A percentile compares a stretch with the other conserved stretches of the same genome.
phyloP scores from a whole-genome alignment of 2,888 invertebrate genomes.

The Lymantria dispar region DNA sequence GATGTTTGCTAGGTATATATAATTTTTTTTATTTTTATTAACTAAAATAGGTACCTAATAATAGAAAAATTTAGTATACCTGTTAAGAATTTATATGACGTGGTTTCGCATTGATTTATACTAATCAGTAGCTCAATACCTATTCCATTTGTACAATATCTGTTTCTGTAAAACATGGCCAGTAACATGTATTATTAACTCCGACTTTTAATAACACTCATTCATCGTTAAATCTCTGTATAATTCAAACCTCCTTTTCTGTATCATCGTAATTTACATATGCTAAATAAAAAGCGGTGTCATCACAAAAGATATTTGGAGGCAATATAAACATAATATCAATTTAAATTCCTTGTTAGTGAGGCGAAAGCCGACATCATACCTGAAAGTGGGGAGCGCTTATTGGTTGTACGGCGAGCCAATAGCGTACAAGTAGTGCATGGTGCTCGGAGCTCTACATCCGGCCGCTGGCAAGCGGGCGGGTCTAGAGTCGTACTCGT shows the following conservation, averaged over 20 bases:
- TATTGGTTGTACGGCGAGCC: slow-evolving; percentile 58
- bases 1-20: no score
- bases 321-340: slow-evolving; percentile 83
- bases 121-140: neutral
- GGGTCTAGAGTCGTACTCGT: slow-evolving; percentile 46
- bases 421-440: slow-evolving; percentile 43
- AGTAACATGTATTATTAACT: slow-evolving; percentile 38
- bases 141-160: slow-evolving; percentile 29
- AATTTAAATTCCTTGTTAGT: slow-evolving; percentile 83
- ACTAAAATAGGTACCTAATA: no score
- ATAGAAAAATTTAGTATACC: no score
- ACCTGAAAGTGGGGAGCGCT: slow-evolving; percentile 57
- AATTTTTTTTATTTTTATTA: no score
- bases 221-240: slow-evolving; percentile 71
- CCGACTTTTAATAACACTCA: slow-evolving; percentile 68
- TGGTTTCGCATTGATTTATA: neutral
- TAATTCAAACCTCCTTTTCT: slow-evolving; percentile 79
- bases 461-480: slow-evolving; percentile 44
- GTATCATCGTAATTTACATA: slow-evolving; percentile 80
- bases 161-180: neutral
- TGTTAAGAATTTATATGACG: no score
- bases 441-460: slow-evolving; percentile 36
- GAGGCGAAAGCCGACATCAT: slow-evolving; percentile 82
- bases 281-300: slow-evolving; percentile 82
- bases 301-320: slow-evolving; percentile 83